Evolutionary conservation across 2,888 invertebrate species (phyloP).

Genomic region (Cheilosia grossa): DNA sequence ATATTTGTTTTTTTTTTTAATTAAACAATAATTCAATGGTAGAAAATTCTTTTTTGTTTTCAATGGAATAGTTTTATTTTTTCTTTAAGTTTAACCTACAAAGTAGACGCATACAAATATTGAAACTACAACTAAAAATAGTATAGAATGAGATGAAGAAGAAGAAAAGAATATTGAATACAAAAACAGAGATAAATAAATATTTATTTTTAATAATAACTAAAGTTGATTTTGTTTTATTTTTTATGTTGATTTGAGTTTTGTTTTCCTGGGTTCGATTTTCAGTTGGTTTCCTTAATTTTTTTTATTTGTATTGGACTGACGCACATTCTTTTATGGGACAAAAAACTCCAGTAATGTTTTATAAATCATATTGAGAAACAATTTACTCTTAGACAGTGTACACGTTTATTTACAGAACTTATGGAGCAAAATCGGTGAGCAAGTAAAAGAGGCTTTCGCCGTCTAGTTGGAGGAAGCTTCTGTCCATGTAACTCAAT

Average conservation of each 20-base stretch:
- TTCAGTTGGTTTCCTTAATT: conserved; percentile 6
- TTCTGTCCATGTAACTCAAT: too few species aligned
- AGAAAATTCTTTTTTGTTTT: conserved; percentile 37
- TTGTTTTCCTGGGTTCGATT: conserved; percentile 7
- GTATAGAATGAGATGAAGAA: conserved; percentile 69
- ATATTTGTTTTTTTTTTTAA: conserved; percentile 22
- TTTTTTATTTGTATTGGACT: background rate
- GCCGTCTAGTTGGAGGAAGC: too few species aligned
- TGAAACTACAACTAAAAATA: conserved; percentile 65
- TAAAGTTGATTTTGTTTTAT: conserved; percentile 63
- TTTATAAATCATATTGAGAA: too few species aligned
- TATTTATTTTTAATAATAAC: conserved; percentile 72
- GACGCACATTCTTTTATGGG: background rate
- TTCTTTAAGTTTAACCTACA: conserved; percentile 44
- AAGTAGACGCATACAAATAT: conserved; percentile 35
- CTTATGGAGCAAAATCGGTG: too few species aligned
- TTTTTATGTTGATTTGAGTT: conserved; percentile 43
- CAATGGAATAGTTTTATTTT: conserved; percentile 16
- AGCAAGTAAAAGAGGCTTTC: too few species aligned
- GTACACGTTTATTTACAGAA: too few species aligned
- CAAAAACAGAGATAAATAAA: conserved; percentile 57
- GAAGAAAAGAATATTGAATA: conserved; percentile 15
- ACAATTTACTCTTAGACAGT: too few species aligned
- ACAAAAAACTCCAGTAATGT: background rate
- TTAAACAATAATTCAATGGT: conserved; percentile 37